phyloP scores from a whole-genome alignment of 2,113 vertebrate genomes.

The Todiramphus chloris region DNA sequence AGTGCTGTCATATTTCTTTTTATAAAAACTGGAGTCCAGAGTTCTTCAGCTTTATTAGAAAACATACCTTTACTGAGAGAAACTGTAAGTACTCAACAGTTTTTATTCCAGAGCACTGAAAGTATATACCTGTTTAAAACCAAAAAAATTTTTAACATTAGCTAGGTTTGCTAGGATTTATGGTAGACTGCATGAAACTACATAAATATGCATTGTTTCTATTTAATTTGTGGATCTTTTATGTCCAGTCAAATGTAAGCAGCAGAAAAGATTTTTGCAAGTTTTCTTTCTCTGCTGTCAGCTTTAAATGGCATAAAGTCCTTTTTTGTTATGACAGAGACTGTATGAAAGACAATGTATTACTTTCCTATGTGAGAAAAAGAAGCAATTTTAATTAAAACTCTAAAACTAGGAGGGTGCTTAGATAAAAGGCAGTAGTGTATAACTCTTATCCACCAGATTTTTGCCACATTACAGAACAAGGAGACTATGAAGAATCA shows the following conservation, averaged over 20 bases:
- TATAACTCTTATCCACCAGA: not conserved
- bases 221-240: not conserved
- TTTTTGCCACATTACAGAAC: not conserved
- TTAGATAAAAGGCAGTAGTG: not conserved
- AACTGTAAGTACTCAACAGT: conserved; percentile 75
- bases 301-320: not conserved
- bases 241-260: not conserved
- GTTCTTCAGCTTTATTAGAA: conserved; percentile 51
- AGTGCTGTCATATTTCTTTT: conserved; percentile 91
- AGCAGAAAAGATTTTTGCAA: not conserved
- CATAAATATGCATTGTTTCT: not conserved
- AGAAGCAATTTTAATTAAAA: not conserved
- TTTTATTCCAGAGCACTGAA: not conserved
- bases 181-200: not conserved
- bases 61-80: conserved; percentile 79
- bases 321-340: not conserved
- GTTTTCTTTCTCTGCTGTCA: not conserved
- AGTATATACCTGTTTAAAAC: not conserved
- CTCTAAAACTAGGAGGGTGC: not conserved
- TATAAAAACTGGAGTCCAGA: conserved; percentile 84
- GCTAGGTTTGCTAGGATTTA: not conserved
- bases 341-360: not conserved
- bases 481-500: not conserved
- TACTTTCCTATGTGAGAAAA: not conserved
- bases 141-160: not conserved